These are phyloP conservation scores for Arothron firmamentum DNA, from an alignment of 2,113 vertebrate species.

Conservation along the genomic window DNA sequence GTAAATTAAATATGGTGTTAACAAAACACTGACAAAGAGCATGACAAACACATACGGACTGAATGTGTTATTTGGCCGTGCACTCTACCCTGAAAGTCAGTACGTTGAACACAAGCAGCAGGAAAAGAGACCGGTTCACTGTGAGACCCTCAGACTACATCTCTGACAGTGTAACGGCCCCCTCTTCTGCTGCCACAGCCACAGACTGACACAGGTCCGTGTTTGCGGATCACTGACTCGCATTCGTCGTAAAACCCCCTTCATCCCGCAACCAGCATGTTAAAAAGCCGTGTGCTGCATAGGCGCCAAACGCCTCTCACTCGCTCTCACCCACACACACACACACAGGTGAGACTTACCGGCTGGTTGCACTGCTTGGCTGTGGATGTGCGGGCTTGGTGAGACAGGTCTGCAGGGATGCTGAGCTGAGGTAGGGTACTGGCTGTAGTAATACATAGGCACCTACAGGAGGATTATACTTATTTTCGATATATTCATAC, in stretches of 20 bases:
- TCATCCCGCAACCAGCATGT: too few relatives aligned
- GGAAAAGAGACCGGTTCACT: slow-evolving; percentile 99
- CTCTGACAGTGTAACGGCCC: slow-evolving; percentile 99
- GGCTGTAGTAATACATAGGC: slow-evolving; percentile 86
- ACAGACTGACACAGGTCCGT: neutral
- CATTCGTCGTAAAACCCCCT: neutral
- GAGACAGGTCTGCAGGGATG: slow-evolving; percentile 83
- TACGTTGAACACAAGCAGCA: slow-evolving; percentile 74
- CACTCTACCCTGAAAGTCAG: too few relatives aligned
- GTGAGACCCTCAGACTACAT: slow-evolving; percentile 98
- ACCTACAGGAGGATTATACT: slow-evolving; percentile 69
- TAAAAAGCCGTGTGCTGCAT: too few relatives aligned
- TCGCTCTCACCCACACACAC: slow-evolving; percentile 16
- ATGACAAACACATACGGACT: neutral
- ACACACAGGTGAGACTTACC: slow-evolving; percentile 65
- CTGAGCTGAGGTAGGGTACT: slow-evolving; percentile 90
- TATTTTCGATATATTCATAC: neutral
- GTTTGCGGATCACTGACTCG: neutral
- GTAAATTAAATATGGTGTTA: neutral
- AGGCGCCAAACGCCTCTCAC: neutral
- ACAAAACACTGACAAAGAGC: neutral
- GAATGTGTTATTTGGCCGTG: too few relatives aligned
- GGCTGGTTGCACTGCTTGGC: slow-evolving; percentile 74
- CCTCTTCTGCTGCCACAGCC: slow-evolving; percentile 80
- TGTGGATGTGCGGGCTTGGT: slow-evolving; percentile 77